Percentiles rank a stretch among this genome's conserved stretches.
Evolutionary conservation across 2,113 vertebrate species (phyloP).

Genomic region (Aldabrachelys gigantea): DNA sequence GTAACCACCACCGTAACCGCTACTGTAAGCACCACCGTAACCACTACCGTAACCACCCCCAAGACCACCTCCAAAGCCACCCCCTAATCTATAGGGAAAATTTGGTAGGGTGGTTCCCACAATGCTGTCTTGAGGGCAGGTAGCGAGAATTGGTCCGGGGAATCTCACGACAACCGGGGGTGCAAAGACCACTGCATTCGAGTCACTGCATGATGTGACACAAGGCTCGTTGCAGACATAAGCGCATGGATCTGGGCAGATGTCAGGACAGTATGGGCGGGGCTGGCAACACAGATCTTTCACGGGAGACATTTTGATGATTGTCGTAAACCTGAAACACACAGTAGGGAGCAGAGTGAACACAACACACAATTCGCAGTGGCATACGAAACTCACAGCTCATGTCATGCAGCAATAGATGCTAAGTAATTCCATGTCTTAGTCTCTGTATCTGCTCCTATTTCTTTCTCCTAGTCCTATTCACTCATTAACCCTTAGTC

Average conservation of each 20-base stretch:
- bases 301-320: neutral
- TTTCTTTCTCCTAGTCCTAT: neutral
- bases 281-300: neutral
- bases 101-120: neutral
- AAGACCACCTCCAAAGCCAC: too few relatives aligned
- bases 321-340: neutral
- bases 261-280: neutral
- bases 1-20: too few relatives aligned
- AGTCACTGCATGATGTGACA: neutral
- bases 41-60: too few relatives aligned
- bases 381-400: neutral
- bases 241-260: neutral
- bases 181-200: neutral
- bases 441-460: too few relatives aligned
- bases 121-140: neutral
- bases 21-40: too few relatives aligned
- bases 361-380: neutral
- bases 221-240: neutral
- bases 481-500: too few relatives aligned
- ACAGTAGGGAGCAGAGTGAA: neutral
- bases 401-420: neutral
- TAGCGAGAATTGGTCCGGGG: neutral
- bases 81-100: neutral
- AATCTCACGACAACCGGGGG: neutral
- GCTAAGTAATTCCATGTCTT: neutral